Evolutionary conservation across 1,140 invertebrate species (phyloP).

Genomic region (Bombyx mandarina): DNA sequence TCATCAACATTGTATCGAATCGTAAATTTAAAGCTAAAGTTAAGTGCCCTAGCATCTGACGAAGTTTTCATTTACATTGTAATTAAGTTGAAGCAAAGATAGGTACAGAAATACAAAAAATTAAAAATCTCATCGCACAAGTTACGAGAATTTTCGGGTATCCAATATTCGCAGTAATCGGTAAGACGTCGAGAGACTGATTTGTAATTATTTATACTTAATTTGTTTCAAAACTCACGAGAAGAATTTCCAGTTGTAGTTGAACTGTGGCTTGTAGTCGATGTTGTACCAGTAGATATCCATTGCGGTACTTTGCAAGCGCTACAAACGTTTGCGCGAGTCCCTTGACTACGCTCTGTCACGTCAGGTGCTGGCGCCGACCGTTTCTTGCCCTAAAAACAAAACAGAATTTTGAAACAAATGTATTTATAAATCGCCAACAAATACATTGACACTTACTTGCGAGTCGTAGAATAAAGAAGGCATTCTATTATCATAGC

Average conservation of each 20-base stretch:
- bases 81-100: no score
- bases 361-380: slow-evolving; percentile 60
- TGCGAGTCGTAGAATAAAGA: slow-evolving; percentile 64
- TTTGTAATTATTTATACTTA: no score
- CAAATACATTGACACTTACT: slow-evolving; percentile 33
- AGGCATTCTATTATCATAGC: slow-evolving; percentile 43
- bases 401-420: not conserved
- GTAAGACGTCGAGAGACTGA: no score
- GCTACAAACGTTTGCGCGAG: slow-evolving; percentile 26
- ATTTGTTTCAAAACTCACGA: slow-evolving; percentile 32
- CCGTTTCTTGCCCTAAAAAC: slow-evolving; percentile 52
- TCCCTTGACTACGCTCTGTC: slow-evolving; percentile 44
- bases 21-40: no score
- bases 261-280: slow-evolving; percentile 64
- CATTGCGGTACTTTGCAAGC: slow-evolving; percentile 55
- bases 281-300: slow-evolving; percentile 48
- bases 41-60: no score
- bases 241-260: slow-evolving; percentile 63
- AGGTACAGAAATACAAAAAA: no score
- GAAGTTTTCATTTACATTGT: no score
- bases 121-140: no score
- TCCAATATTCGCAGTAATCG: no score
- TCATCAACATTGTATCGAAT: no score
- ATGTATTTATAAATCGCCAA: no score
- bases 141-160: no score